Evolutionary conservation across 1,140 invertebrate species (phyloP), one percentile per base, ranked within the genome.

Genomic region (Pantala flavescens): DNA sequence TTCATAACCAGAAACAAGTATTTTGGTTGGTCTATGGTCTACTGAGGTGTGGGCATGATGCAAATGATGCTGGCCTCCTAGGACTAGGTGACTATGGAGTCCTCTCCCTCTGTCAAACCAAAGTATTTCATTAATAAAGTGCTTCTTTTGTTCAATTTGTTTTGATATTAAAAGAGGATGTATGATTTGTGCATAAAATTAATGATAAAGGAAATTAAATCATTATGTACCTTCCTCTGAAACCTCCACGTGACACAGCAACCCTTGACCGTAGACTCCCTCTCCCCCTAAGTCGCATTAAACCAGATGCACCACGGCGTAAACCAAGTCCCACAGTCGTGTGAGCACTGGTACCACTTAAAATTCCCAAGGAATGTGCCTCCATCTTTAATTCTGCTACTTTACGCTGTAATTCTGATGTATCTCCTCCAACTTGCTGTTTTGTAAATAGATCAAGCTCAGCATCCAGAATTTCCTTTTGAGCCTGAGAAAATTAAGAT

Each of bases 361-460:
- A 63, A 21, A 85, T 76, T 75, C 83, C 81, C 23, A 84, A 76
- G 2, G 80, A 80, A 21, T 83, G 82, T 71, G 88, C 88, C 80
- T 90, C 87, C 43, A 88, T 84, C 74, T 88, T 88, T n/a, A 95
- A 82, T 77, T 93, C 91, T 0, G 84, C 84, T 16, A 95, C 85
- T 79, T 87, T 90, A 78, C 89, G 89, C 74, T 89, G 86, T 43
- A 95, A 80, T 76, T 91, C 90, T 0, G 88, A 85, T 0, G 90
- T 89, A 77, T 93, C 92, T 76, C 89, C 89, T 0, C 91, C 91
- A 79, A 90, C 89, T 80, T 93, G 91, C 79, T 94, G 90, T 76
- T 91, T 92, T 1, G 89, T 92, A 79, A 94, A 93, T 74, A 95
- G 84, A 81, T 96, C 94, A 77, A 96, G 82, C 82, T 96, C 94